Base-by-base conservation (phyloP, 2,888 invertebrate genomes). In the Dicycla oo region DNA sequence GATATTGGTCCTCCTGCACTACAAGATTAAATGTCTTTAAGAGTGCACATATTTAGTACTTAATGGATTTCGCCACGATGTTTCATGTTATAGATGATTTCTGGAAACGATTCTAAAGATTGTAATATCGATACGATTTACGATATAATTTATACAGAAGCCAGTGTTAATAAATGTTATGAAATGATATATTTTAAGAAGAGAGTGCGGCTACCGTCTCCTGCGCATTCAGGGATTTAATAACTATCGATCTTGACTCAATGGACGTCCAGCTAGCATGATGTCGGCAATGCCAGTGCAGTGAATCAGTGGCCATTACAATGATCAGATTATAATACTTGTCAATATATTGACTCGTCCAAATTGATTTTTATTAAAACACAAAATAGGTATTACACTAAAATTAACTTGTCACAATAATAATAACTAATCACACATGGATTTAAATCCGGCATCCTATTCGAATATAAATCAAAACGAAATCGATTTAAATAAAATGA, bases 391-490 rank as follows among this genome's bases (percentile, higher is more conserved):
- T 51, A 66, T 61, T 65, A 69, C 45, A 70, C 60, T 68, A 66
- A 72, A 65, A 73, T 61, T 65, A 72, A 63, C 68, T 56, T 71
- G 56, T 73, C 58, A 60, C 57, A 45, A 73, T 81, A 69, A 68
- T 51, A 60, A 57, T 75, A 69, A 71, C 60, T 73, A 75, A 78
- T 77, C 69, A 64, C 60, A 69, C 56, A 63, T 69, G 51, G 68
- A 73, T 78, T 73, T 63, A 73, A 82, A 75, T 77, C 74, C 53
- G 65, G 69, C 67, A 78, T 73, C 38, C 57, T 75, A 79, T 79
- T 77, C 66, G 74, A 81, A 75, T 72, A 80, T 83, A 87, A 87
- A 85, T 85, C 85, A 85, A 76, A 82, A 73, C 69, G 62, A 78
- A 87, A 87, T 78, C 81, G 69, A 81, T 84, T 80, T 81, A 80